Evolutionary conservation across 1,140 invertebrate species (phyloP), one percentile per base, ranked within the genome.

Genomic region (Neodiprion fabricii): DNA sequence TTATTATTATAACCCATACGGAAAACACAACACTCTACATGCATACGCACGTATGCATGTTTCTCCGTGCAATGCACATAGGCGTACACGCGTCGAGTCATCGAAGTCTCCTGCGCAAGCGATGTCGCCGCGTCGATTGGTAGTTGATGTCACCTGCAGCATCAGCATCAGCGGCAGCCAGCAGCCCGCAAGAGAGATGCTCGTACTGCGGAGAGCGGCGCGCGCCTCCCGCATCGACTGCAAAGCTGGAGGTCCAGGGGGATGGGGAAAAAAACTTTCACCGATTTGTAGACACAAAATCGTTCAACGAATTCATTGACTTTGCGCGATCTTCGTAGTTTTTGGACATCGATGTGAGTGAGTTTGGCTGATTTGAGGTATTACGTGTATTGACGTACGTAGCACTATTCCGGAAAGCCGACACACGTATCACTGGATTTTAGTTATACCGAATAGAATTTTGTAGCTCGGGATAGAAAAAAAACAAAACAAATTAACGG

Each of bases 201-300:
- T 12, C 11, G 11, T 61, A 14, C 53, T 12, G 4, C 7, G 53
- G 53, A 61, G 53, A 12, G 11, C 53, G 53, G 53, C 53, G 53
- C 53, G 53, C 53, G 53, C 53, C 53, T 61, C 53, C n/a, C n/a
- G 11, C 8, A 61, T 61, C 53, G 28, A 5, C 53, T 61, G 28
- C 53, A 61, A 17, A 61, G 53, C 53, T 17, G 53, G 53, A 61
- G 53, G 53, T 61, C 53, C 53, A 14, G 53, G 53, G 53, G 9
- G 53, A 61, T 61, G 53, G 53, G 53, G n/a, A 61, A 61, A 61
- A 61, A 61, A 61, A 61, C 53, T 61, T 61, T 61, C 53, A 61
- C 53, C 53, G 53, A 61, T 61, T 61, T 61, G 53, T 61, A 61
- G 53, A 61, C 53, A 61, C 53, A 7, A 61, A 9, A 61, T 61